Conservation (phyloP, 2,113 vertebrate genomes). For the Trachemys scripta region DNA sequence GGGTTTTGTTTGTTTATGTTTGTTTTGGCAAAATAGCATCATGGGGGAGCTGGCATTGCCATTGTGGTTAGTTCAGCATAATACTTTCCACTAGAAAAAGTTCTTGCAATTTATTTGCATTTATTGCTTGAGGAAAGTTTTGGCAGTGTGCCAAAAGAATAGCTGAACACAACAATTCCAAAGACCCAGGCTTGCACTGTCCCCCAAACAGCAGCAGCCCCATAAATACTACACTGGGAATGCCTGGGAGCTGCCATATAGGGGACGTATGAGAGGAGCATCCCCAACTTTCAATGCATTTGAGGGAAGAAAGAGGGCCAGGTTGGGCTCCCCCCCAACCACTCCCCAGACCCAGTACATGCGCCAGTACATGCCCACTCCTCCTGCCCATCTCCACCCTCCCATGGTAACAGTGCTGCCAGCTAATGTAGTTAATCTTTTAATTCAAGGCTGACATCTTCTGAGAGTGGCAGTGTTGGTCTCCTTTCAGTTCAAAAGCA, state of each 20-base stretch:
- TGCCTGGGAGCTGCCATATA: neutral
- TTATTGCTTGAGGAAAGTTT: neutral
- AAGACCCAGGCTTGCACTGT: rapidly evolving
- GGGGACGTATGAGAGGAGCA: neutral
- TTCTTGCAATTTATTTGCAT: neutral
- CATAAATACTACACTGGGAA: rapidly evolving
- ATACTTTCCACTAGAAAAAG: neutral
- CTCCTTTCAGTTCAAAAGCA: neutral
- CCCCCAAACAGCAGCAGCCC: neutral
- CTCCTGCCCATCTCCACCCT: neutral
- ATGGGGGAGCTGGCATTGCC: neutral
- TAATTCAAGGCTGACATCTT: neutral
- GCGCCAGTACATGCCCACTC: neutral
- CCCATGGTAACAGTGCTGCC: neutral
- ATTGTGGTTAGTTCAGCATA: neutral
- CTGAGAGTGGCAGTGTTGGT: neutral
- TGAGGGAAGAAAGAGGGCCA: neutral
- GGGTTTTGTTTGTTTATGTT: no score
- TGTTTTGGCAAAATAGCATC: no score
- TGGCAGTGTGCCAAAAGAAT: neutral
- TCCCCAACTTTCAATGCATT: neutral
- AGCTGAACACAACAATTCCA: rapidly evolving
- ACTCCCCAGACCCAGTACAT: neutral
- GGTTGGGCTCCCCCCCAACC: neutral
- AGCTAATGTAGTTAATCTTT: neutral